Percentiles rank a stretch among this genome's conserved stretches.
These are phyloP conservation scores for Lottia scabra DNA, from an alignment of 2,888 invertebrate genomes.

Conservation along the genomic window DNA sequence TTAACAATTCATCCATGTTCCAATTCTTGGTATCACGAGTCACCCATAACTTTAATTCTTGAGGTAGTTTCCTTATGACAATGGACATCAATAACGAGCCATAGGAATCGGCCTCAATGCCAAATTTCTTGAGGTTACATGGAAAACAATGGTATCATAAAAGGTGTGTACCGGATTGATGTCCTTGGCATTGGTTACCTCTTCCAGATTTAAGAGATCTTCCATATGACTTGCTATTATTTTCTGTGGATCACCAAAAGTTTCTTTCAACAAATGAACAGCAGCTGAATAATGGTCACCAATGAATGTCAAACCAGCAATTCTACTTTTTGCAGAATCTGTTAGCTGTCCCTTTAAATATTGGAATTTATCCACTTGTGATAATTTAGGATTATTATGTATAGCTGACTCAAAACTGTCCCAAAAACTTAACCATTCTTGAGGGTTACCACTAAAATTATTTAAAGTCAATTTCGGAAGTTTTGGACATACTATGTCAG, in stretches of 20 bases:
- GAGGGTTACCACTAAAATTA: constrained; percentile 12
- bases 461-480: constrained; percentile 19
- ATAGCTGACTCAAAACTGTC: constrained; percentile 19
- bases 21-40: not conserved
- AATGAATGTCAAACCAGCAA: constrained; percentile 19
- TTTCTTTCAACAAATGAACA: constrained; percentile 12
- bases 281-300: constrained; percentile 24
- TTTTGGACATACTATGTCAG: not conserved
- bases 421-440: constrained; percentile 24
- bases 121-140: not conserved
- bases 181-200: not conserved
- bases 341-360: constrained; percentile 21
- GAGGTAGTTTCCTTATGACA: not conserved
- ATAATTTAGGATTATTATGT: constrained; percentile 14
- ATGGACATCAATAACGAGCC: not conserved
- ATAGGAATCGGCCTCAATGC: not conserved
- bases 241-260: constrained; percentile 21
- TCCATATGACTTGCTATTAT: constrained; percentile 9
- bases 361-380: constrained; percentile 18
- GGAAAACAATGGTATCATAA: not conserved
- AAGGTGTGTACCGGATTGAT: not conserved
- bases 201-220: not conserved
- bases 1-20: not conserved
- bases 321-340: constrained; percentile 18
- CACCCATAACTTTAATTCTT: not conserved